Conservation (phyloP, 2,113 vertebrate genomes). For the Tachysurus fulvidraco region DNA sequence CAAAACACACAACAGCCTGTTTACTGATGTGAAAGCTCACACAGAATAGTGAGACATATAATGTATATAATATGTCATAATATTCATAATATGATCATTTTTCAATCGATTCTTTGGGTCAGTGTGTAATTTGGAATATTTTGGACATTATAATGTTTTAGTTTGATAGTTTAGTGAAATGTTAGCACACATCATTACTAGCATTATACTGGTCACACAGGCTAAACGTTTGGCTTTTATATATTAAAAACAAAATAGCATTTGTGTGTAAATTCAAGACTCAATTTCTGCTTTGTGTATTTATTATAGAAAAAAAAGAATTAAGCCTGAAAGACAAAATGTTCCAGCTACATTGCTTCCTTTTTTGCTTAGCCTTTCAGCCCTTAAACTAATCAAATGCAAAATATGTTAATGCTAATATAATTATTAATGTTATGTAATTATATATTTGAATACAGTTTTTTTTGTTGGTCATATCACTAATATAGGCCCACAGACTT, state of each 20-base stretch:
- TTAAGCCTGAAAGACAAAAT: not conserved
- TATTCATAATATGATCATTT: not conserved
- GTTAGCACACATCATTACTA: not conserved
- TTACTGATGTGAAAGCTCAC: not conserved
- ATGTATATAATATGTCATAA: not conserved
- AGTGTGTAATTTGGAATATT: not conserved
- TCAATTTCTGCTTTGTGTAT: not conserved
- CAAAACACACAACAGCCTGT: not conserved
- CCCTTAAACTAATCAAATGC: not conserved
- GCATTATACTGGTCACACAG: not conserved
- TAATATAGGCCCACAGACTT: not conserved
- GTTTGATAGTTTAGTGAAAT: not conserved
- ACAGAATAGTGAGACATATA: not conserved
- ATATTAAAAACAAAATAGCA: not conserved
- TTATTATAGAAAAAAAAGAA: not conserved
- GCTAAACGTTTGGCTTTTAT: not conserved
- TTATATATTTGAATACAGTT: not conserved
- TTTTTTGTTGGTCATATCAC: not conserved
- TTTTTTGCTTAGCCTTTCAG: not conserved
- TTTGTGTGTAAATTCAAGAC: not conserved
- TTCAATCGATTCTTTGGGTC: not conserved
- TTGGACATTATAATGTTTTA: not conserved
- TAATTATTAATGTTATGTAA: no score
- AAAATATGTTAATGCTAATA: not conserved
- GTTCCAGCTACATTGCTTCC: not conserved